These are phyloP conservation scores for Pararge aegeria DNA, from an alignment of 1,140 invertebrate species.

Conservation along the genomic window DNA sequence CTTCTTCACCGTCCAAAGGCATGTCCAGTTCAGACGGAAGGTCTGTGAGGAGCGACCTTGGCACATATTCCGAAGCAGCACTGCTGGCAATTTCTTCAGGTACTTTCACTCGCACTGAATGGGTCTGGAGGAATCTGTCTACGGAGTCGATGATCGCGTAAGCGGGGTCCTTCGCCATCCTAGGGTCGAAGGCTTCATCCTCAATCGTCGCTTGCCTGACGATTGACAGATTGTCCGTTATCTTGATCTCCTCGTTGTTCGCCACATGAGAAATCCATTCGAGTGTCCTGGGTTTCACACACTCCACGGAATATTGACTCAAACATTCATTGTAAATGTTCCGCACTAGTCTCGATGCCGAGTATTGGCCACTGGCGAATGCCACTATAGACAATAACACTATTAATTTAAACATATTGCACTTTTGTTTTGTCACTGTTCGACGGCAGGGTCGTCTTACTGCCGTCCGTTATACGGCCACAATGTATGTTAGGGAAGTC, in stretches of 20 bases:
- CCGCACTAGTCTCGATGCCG: constrained; percentile 81
- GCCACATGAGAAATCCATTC: constrained; percentile 84
- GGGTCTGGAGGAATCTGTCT: constrained; percentile 83
- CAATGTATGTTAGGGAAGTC: constrained; percentile 72
- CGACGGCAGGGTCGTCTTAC: constrained; percentile 64
- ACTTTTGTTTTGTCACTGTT: constrained; percentile 51
- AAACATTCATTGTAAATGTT: constrained; percentile 84
- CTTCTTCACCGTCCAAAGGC: constrained; percentile 83
- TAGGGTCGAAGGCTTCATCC: constrained; percentile 63
- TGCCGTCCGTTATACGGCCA: constrained; percentile 65
- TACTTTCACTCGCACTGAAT: constrained; percentile 83
- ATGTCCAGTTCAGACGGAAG: constrained; percentile 84
- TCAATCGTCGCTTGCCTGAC: constrained; percentile 81
- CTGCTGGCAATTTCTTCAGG: constrained; percentile 81
- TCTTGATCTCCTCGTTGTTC: constrained; percentile 84
- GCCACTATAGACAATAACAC: constrained; percentile 61
- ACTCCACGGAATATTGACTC: constrained; percentile 82
- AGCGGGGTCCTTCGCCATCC: constrained; percentile 62
- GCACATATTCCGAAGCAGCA: constrained; percentile 81
- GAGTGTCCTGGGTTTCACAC: constrained; percentile 82
- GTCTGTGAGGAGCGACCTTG: constrained; percentile 83
- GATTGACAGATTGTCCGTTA: constrained; percentile 87
- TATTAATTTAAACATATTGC: constrained; percentile 67
- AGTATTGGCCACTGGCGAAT: constrained; percentile 61
- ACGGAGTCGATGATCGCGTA: constrained; percentile 82